Evolutionary conservation across 2,888 invertebrate species (phyloP).

Genomic region (Chydorus sphaericus): DNA sequence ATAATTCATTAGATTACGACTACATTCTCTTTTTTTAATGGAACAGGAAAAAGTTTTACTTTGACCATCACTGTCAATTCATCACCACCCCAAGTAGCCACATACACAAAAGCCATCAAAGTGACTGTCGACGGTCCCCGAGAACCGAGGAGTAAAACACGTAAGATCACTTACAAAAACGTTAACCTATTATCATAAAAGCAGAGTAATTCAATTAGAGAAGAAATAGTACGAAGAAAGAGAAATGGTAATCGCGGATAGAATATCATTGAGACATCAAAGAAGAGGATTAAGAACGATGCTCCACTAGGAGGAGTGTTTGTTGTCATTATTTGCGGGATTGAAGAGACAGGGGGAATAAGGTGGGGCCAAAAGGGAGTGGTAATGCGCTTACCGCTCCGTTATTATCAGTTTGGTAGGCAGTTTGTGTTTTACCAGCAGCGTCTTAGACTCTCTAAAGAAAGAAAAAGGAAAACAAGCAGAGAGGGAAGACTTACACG

Average conservation of each 20-base stretch:
- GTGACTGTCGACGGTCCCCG: constrained; percentile 95
- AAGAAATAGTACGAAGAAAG: neutral
- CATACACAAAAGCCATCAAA: constrained; percentile 93
- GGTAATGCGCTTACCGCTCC: constrained; percentile 3
- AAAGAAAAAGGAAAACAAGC: neutral
- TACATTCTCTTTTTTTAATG: neutral
- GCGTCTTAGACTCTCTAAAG: neutral
- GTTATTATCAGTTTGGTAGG: neutral
- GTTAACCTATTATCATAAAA: neutral
- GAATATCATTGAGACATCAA: neutral
- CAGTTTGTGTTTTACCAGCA: constrained; percentile 1
- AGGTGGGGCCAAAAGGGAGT: constrained; percentile 3
- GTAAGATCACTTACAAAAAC: constrained; percentile 53
- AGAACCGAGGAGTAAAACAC: constrained; percentile 86
- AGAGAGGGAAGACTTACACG: constrained; percentile 6
- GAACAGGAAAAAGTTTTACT: constrained; percentile 89
- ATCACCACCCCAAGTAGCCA: constrained; percentile 87
- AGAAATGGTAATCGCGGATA: neutral
- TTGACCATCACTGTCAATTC: constrained; percentile 89
- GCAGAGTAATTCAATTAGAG: too few species aligned
- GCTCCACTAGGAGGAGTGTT: neutral
- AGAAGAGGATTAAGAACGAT: neutral
- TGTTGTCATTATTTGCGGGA: neutral
- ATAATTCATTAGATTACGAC: neutral
- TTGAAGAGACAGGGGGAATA: neutral